Evolutionary conservation across 2,888 invertebrate genomes (phyloP).

Genomic region (Orthosia gothica): DNA sequence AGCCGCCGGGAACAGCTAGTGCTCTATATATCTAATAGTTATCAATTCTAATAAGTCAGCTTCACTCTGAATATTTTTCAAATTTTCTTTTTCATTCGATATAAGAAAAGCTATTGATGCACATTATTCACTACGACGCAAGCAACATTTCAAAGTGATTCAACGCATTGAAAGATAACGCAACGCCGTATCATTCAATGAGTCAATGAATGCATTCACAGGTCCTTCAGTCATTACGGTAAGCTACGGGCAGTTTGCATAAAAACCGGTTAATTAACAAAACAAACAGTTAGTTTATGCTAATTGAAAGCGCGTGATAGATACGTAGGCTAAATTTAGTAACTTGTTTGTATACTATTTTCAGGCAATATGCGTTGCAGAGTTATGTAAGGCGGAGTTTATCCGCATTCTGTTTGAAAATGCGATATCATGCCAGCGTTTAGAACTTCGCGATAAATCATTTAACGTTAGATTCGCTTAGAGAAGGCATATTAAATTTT

Average conservation of each 20-base stretch:
- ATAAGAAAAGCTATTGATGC: no score
- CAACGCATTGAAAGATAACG: slow-evolving; percentile 24
- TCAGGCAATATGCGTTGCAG: not conserved
- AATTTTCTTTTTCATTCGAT: slow-evolving; percentile 1
- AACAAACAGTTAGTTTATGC: slow-evolving; percentile 30
- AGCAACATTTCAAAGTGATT: not conserved
- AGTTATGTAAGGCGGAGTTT: not conserved
- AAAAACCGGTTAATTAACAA: slow-evolving; percentile 32
- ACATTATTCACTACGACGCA: not conserved
- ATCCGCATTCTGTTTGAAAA: not conserved
- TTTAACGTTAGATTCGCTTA: no score
- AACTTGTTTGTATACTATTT: slow-evolving; percentile 4
- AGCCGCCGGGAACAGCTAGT: no score
- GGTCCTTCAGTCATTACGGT: slow-evolving; percentile 39
- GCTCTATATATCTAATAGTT: no score
- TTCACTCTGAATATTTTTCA: not conserved
- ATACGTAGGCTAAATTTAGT: not conserved
- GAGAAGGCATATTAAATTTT: no score
- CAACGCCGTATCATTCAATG: no score
- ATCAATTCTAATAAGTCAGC: no score
- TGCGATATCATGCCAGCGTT: not conserved
- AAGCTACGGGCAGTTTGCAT: slow-evolving; percentile 11
- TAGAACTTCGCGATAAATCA: not conserved
- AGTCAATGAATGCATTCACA: slow-evolving; percentile 24
- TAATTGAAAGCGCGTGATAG: slow-evolving; percentile 43